A percentile compares a stretch with the other conserved stretches of the same genome.
These are phyloP conservation scores for Acridotheres tristis DNA, from an alignment of 2,797 vertebrate species.

Conservation along the genomic window DNA sequence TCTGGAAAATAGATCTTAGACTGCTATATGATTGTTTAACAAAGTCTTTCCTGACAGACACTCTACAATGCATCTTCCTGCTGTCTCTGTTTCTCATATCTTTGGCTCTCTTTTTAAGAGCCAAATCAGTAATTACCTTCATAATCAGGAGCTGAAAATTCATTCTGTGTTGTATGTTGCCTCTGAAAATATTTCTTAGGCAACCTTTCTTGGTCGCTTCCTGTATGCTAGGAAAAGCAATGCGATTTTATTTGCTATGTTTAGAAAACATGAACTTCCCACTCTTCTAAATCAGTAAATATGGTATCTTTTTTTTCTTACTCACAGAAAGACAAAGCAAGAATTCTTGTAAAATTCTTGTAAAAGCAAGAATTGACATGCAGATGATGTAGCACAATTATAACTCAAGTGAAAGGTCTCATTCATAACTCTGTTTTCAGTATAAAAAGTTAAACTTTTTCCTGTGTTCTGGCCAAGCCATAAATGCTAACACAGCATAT, in stretches of 20 bases:
- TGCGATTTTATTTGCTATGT: neutral
- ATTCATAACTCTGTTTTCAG: neutral
- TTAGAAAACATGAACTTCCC: neutral
- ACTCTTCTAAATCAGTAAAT: neutral
- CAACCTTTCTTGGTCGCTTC: neutral
- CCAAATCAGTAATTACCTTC: neutral
- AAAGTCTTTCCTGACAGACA: neutral
- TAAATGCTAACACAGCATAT: neutral
- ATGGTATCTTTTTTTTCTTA: accelerated
- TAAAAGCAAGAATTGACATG: neutral
- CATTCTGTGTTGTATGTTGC: neutral
- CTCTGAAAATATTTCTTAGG: neutral
- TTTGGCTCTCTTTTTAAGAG: neutral
- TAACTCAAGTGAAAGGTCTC: neutral
- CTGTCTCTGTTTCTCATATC: neutral
- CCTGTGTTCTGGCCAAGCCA: neutral
- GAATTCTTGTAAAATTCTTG: neutral
- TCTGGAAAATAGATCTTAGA: neutral
- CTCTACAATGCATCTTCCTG: neutral
- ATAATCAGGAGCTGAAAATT: neutral
- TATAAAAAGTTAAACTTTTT: neutral
- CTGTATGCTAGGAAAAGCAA: neutral
- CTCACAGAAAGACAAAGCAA: neutral
- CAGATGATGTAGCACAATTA: neutral
- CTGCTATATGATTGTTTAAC: neutral